A percentile compares a stretch with the other conserved stretches of the same genome.
Evolutionary conservation across 2,113 vertebrate species (phyloP).

Genomic region (Cyphomyrus discorhynchus): DNA sequence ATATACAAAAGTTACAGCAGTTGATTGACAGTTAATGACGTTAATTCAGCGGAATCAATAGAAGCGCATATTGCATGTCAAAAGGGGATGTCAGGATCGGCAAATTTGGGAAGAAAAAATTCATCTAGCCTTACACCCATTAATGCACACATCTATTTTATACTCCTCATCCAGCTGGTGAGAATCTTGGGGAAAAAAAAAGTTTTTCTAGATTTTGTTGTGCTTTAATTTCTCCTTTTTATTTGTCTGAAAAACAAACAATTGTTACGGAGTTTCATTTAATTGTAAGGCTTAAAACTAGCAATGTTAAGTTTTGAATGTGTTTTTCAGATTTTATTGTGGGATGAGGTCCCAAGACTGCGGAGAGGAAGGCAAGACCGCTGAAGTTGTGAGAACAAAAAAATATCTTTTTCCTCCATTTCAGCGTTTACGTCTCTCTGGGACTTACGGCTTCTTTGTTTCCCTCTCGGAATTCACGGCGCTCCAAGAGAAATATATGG

Average conservation of each 20-base stretch:
- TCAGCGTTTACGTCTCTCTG: neutral
- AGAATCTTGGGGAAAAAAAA: neutral
- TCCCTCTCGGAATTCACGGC: neutral
- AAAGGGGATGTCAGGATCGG: neutral
- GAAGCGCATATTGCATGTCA: neutral
- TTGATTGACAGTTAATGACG: conserved; percentile 7
- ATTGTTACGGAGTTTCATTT: neutral
- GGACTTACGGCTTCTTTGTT: neutral
- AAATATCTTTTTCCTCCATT: neutral
- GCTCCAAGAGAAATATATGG: neutral
- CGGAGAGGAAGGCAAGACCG: neutral
- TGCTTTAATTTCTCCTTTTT: neutral
- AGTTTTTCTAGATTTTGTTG: neutral
- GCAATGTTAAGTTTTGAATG: neutral
- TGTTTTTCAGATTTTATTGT: neutral
- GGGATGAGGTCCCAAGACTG: neutral
- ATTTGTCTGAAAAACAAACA: neutral
- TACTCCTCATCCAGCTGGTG: neutral
- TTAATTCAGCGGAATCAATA: neutral
- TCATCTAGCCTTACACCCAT: neutral
- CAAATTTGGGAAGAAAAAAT: neutral
- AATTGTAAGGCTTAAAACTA: neutral
- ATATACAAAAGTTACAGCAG: neutral
- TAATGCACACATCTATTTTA: neutral
- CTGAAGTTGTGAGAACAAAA: neutral